phyloP scores from a whole-genome alignment of 1,140 invertebrate genomes.

The Contarinia nasturtii region DNA sequence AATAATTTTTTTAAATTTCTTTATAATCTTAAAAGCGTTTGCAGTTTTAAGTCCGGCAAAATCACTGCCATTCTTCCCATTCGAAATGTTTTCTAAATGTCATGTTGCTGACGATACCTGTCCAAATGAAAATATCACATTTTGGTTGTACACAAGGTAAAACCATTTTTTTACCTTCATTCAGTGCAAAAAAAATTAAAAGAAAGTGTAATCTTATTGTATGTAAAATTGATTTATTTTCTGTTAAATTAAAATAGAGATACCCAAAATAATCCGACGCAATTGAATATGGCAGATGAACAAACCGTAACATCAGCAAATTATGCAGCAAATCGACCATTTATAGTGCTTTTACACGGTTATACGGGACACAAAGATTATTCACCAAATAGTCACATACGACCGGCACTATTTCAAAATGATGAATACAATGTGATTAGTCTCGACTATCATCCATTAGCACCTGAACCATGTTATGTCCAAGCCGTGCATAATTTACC shows the following conservation, averaged over 20 bases:
- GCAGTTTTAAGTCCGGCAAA: too few relatives aligned
- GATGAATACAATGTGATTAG: slow-evolving; percentile 37
- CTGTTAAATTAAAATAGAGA: too few relatives aligned
- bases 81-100: slow-evolving; percentile 9
- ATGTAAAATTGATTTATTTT: slow-evolving; percentile 4
- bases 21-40: too few relatives aligned
- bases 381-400: slow-evolving; percentile 32
- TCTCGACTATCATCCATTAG: slow-evolving; percentile 35
- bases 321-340: slow-evolving; percentile 20
- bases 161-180: not conserved
- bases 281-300: slow-evolving; percentile 21
- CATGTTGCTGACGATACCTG: slow-evolving; percentile 20
- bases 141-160: slow-evolving; percentile 37
- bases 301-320: slow-evolving; percentile 24
- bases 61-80: slow-evolving; percentile 1
- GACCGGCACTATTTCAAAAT: slow-evolving; percentile 32
- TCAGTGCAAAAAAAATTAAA: not conserved
- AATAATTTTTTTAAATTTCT: too few relatives aligned
- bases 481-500: slow-evolving; percentile 31
- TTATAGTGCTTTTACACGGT: slow-evolving; percentile 32
- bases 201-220: too few relatives aligned
- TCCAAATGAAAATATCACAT: slow-evolving; percentile 35
- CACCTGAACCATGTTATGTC: slow-evolving; percentile 33
- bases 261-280: slow-evolving; percentile 25
- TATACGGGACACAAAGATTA: slow-evolving; percentile 35